Conservation (phyloP, 1,140 invertebrate genomes). For the Episyrphus balteatus region DNA sequence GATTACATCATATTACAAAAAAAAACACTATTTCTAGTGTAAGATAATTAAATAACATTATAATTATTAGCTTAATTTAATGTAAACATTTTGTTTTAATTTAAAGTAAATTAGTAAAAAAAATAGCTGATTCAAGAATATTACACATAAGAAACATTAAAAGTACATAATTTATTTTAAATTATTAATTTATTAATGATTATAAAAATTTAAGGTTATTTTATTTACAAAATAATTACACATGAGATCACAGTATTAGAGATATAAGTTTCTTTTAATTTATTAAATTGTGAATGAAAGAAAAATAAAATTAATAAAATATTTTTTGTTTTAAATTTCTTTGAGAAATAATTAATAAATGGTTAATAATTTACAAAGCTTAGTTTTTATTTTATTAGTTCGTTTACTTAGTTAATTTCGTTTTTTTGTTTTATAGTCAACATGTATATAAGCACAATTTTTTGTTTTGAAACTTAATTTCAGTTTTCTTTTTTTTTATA, state of each 20-base stretch:
- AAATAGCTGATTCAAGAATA: constrained; percentile 6
- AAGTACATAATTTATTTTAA: neutral
- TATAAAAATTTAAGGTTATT: constrained; percentile 24
- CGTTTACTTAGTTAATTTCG: constrained; percentile 25
- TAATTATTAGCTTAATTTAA: constrained; percentile 7
- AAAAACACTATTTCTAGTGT: constrained; percentile 12
- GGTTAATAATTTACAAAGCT: constrained; percentile 3
- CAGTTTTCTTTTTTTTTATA: too few species aligned
- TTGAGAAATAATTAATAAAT: constrained; percentile 9
- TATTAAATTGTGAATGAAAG: too few species aligned
- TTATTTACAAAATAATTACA: constrained; percentile 35
- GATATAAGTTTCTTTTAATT: constrained; percentile 26
- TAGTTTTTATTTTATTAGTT: constrained; percentile 5
- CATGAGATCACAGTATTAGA: constrained; percentile 39
- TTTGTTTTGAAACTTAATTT: too few species aligned
- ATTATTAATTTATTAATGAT: neutral
- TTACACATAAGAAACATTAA: constrained; percentile 17
- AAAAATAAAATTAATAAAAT: too few species aligned
- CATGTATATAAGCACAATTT: too few species aligned
- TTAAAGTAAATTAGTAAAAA: constrained; percentile 27
- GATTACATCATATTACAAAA: constrained; percentile 16
- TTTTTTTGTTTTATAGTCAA: constrained; percentile 17
- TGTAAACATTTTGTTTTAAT: constrained; percentile 13
- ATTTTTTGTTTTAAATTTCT: too few species aligned
- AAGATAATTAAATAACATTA: neutral